Conservation (phyloP, 1,140 invertebrate genomes). For the Xylocopa sonorina region DNA sequence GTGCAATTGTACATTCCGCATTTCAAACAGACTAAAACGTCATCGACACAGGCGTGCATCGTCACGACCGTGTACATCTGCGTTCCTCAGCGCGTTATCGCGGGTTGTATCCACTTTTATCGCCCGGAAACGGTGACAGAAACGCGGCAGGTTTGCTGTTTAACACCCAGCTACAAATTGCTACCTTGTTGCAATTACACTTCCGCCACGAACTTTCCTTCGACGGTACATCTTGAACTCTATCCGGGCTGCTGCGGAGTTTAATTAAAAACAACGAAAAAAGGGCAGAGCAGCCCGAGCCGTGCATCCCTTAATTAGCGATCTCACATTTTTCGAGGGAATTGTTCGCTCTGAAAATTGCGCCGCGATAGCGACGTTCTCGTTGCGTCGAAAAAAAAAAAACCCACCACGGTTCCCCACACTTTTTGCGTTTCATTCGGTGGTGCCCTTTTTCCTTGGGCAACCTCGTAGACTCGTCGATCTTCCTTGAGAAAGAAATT, state of each 20-base stretch:
- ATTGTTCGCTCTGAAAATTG: slow-evolving; percentile 7
- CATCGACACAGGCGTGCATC: too few species aligned
- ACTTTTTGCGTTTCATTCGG: neutral
- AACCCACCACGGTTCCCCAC: neutral
- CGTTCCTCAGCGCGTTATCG: too few species aligned
- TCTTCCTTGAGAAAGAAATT: neutral
- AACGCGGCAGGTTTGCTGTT: neutral
- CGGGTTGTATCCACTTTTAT: too few species aligned
- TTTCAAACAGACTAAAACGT: too few species aligned
- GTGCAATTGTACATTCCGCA: too few species aligned
- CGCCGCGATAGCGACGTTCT: neutral
- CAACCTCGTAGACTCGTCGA: neutral
- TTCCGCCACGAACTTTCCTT: neutral
- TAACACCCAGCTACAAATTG: neutral
- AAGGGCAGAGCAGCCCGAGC: neutral
- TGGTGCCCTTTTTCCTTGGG: neutral
- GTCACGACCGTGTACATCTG: too few species aligned
- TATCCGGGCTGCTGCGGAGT: neutral
- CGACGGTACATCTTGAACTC: neutral
- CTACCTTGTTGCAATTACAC: neutral
- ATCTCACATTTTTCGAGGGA: neutral
- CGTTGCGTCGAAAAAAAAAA: too few species aligned
- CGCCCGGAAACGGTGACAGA: slow-evolving; percentile 1
- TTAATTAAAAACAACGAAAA: slow-evolving; percentile 12
- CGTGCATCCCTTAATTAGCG: slow-evolving; percentile 22